phyloP scores from a whole-genome alignment of 2,113 vertebrate genomes.

The Psophia crepitans region DNA sequence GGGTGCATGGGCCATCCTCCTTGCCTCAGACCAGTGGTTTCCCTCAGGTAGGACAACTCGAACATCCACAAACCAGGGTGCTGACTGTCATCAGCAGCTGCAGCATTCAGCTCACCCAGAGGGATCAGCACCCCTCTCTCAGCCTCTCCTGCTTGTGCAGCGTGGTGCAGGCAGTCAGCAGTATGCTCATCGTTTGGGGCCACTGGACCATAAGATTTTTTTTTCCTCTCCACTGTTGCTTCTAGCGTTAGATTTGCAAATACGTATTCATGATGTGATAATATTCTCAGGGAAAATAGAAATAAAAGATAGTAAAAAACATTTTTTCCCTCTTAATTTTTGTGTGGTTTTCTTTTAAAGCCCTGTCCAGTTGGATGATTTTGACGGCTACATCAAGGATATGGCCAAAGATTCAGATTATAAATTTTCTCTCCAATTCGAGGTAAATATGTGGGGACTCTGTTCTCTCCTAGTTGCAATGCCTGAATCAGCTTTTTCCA shows the following conservation, averaged over 20 bases:
- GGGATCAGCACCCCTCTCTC: neutral
- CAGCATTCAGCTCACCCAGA: neutral
- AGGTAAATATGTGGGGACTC: conserved; percentile 76
- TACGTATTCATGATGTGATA: neutral
- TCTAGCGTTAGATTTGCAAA: neutral
- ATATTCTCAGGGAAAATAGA: neutral
- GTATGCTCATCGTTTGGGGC: neutral
- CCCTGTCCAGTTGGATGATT: conserved; percentile 92
- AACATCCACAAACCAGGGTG: neutral
- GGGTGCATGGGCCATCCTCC: neutral
- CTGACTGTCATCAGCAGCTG: neutral
- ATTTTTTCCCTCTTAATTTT: neutral
- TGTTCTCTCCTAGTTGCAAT: neutral
- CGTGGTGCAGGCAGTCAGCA: neutral
- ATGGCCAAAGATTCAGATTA: conserved; percentile 98
- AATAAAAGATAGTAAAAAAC: neutral
- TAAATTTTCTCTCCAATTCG: conserved; percentile 97
- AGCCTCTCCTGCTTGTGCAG: neutral
- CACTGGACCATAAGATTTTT: neutral
- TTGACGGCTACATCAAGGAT: conserved; percentile 93
- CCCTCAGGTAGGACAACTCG: neutral
- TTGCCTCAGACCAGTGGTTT: neutral
- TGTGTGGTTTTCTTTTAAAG: conserved; percentile 68
- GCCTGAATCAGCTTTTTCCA: neutral
- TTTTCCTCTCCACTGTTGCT: neutral